Base-by-base conservation (phyloP, 2,797 vertebrate genomes). In the Phrynocephalus vlangalii region DNA sequence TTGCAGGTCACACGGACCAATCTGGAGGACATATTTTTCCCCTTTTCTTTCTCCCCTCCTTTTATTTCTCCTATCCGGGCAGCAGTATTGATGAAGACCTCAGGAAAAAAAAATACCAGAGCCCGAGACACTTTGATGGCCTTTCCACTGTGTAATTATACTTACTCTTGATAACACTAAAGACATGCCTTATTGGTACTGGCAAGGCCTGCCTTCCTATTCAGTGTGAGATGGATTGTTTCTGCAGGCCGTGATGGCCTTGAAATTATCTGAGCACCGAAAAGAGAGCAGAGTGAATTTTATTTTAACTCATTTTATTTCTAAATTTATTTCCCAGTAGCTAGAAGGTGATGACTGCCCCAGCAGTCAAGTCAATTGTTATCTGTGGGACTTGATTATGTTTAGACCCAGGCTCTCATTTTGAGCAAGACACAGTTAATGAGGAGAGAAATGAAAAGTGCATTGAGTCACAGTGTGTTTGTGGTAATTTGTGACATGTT, bases 261-360 rank as follows among this genome's bases (percentile, higher is more conserved):
- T 95, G 94, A 94, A 96, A 97, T 96, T 94, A 97, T 97, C 95
- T 96, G 94, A 95, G 95, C 79, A 75, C 90, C 92, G 96, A 95
- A 95, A 96, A 96, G 94, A 94, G 95, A 96, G 92, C 92, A 93
- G 94, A 96, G 94, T 96, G 97, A 96, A 96, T 97, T 97, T 97
- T 96, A 95, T 96, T 96, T 97, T 96, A 97, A 97, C 94, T 96
- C 94, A 92, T 97, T 97, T 97, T 97, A 96, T 96, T 97, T 97
- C 95, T 96, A 95, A 96, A 96, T 96, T 95, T 96, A 97, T 97
- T 97, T 96, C 93, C 87, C 93, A 95, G 95, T 94, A 92, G 96
- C 96, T 94, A 79, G 94, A 88, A 96, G 96, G 97, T 95, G 95
- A 95, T 91, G 95, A 95, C 95, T 95, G 95, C 95, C 92, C 95